Evolutionary conservation across 2,797 vertebrate species (phyloP).

Genomic region (Xenopus petersii): DNA sequence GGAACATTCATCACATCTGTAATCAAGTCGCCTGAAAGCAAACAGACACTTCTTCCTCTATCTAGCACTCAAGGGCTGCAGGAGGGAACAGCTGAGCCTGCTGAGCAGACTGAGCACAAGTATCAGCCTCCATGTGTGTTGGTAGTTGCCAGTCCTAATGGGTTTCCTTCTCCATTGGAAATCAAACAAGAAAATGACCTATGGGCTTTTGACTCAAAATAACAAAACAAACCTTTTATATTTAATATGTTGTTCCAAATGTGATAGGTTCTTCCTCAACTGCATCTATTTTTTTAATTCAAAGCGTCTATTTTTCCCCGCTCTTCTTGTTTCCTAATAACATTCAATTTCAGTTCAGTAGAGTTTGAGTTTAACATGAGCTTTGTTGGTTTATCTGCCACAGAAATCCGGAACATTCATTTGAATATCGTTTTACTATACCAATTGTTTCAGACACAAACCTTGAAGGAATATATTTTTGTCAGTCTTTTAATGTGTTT

Average conservation of each 20-base stretch:
- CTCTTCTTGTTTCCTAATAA: conserved; percentile 52
- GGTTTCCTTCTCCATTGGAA: conserved; percentile 62
- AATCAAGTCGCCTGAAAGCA: conserved; percentile 74
- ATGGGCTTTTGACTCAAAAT: conserved; percentile 61
- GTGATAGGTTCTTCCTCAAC: conserved; percentile 60
- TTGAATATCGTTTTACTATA: conserved; percentile 12
- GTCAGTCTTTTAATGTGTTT: background rate
- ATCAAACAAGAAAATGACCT: conserved; percentile 67
- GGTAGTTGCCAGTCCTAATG: conserved; percentile 66
- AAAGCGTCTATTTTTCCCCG: conserved; percentile 32
- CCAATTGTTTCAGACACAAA: conserved; percentile 52
- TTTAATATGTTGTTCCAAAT: conserved; percentile 59
- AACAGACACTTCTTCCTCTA: conserved; percentile 50
- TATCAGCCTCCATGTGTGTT: conserved; percentile 71
- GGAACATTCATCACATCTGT: conserved; percentile 77
- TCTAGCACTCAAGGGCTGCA: conserved; percentile 47
- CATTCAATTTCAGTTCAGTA: conserved; percentile 56
- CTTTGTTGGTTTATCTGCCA: conserved; percentile 11
- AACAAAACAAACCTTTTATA: conserved; percentile 49
- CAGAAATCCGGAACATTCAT: conserved; percentile 19
- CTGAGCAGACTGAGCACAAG: conserved; percentile 56
- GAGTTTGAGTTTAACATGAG: conserved; percentile 56
- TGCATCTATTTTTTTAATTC: conserved; percentile 35
- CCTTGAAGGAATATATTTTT: conserved; percentile 66
- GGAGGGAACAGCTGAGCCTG: conserved; percentile 46